Percentiles rank a stretch among this genome's conserved stretches.
phyloP scores from a whole-genome alignment of 2,797 vertebrate genomes.

The Limnodromus scolopaceus region DNA sequence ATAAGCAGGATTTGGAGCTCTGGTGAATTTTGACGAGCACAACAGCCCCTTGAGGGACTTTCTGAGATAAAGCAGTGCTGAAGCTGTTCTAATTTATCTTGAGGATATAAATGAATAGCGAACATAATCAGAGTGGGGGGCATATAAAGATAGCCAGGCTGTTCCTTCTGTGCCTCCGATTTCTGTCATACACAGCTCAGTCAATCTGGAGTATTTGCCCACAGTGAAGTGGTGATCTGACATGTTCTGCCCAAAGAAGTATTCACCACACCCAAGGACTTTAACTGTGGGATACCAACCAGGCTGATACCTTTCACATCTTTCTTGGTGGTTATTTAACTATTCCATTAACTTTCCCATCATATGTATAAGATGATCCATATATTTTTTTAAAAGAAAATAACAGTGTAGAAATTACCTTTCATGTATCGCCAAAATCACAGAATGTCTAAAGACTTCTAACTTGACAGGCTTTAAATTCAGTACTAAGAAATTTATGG shows the following conservation, averaged over 20 bases:
- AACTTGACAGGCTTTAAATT: background rate
- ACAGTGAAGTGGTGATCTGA: background rate
- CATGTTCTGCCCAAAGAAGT: background rate
- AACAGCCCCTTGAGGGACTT: slow-evolving; percentile 21
- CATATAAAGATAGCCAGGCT: background rate
- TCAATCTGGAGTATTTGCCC: background rate
- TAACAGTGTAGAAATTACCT: background rate
- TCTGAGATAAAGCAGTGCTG: background rate
- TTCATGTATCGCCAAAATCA: background rate
- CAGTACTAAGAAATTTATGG: background rate
- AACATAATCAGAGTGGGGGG: background rate
- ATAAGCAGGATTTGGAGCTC: slow-evolving; percentile 59
- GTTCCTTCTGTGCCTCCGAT: background rate
- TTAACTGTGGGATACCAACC: background rate
- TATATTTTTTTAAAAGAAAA: background rate
- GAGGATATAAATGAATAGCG: background rate
- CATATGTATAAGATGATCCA: background rate
- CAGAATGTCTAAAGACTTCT: background rate
- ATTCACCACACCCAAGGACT: background rate
- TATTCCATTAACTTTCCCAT: background rate
- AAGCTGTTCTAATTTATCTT: slow-evolving; percentile 48
- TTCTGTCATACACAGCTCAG: background rate
- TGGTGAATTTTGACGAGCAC: slow-evolving; percentile 37
- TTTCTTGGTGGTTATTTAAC: background rate
- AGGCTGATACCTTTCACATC: background rate